Percentiles rank a stretch among this genome's conserved stretches.
These are phyloP conservation scores for Drosophila funebris DNA, from an alignment of 1,140 invertebrate genomes.

Conservation along the genomic window DNA sequence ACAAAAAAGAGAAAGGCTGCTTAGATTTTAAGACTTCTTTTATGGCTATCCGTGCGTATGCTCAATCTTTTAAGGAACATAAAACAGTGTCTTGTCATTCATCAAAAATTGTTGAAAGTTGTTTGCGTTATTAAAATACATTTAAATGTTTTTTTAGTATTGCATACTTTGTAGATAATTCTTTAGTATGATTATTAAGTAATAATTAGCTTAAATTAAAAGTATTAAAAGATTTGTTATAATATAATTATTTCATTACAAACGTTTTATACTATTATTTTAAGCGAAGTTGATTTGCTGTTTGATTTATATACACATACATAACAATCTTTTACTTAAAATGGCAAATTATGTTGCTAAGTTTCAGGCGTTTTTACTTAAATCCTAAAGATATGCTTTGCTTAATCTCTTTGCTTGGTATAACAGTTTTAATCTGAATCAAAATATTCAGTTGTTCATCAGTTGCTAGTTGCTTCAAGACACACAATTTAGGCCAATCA, in stretches of 20 bases:
- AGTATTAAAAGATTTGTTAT: too few relatives aligned
- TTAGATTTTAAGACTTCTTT: constrained; percentile 4
- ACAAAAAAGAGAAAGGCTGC: constrained; percentile 28
- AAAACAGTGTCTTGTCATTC: background rate
- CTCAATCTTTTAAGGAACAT: background rate
- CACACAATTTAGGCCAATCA: too few relatives aligned
- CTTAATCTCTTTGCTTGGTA: background rate
- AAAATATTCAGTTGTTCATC: too few relatives aligned
- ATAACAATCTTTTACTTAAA: background rate
- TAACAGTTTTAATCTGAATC: constrained; percentile 39
- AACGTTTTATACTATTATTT: too few relatives aligned
- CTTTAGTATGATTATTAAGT: too few relatives aligned
- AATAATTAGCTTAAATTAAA: too few relatives aligned
- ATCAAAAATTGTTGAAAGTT: background rate
- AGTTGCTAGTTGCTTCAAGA: too few relatives aligned
- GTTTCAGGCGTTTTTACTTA: background rate
- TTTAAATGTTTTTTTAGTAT: background rate
- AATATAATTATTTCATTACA: too few relatives aligned
- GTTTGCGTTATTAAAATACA: background rate
- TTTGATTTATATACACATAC: background rate
- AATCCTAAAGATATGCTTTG: constrained; percentile 27
- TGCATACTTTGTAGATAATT: background rate
- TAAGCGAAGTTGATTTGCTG: too few relatives aligned
- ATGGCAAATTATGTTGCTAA: background rate
- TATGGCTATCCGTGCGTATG: constrained; percentile 4